Percentiles rank a stretch among this genome's conserved stretches.
phyloP scores from a whole-genome alignment of 2,113 vertebrate species.

The Atlantisia rogersi region DNA sequence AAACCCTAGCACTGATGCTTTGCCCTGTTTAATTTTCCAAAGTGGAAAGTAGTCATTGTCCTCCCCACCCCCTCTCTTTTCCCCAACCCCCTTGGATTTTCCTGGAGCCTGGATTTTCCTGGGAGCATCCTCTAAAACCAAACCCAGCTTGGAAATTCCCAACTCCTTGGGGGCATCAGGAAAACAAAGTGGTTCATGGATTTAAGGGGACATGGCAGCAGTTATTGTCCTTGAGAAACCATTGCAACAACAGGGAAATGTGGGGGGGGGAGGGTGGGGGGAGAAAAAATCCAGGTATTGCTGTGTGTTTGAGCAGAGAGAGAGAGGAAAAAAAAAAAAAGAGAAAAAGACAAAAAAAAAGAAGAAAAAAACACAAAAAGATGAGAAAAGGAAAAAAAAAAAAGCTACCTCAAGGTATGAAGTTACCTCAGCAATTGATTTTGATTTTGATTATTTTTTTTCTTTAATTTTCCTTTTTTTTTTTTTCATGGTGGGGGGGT shows the following conservation, averaged over 20 bases:
- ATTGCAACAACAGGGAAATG: not conserved
- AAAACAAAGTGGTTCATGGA: not conserved
- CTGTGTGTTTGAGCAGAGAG: constrained; percentile 49
- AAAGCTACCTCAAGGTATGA: constrained; percentile 92
- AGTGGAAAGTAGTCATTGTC: not conserved
- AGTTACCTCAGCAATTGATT: constrained; percentile 91
- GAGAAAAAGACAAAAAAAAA: not conserved
- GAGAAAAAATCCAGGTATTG: constrained; percentile 32
- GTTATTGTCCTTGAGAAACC: constrained; percentile 4
- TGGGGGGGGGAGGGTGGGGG: not conserved
- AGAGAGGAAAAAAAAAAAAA: not conserved
- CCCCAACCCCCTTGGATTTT: too few relatives aligned
- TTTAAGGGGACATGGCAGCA: not conserved
- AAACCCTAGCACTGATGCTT: not conserved
- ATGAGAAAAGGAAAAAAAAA: not conserved
- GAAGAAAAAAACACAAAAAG: not conserved
- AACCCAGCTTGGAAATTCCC: not conserved
- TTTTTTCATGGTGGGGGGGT: too few relatives aligned
- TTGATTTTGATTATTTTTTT: not conserved
- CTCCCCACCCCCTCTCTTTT: not conserved
- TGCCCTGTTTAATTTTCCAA: not conserved
- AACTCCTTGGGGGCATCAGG: not conserved
- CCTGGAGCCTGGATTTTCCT: not conserved
- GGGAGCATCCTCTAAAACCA: not conserved
- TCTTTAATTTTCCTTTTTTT: not conserved